Base-by-base conservation (phyloP, 2,113 vertebrate genomes). In the Anas platyrhynchos region DNA sequence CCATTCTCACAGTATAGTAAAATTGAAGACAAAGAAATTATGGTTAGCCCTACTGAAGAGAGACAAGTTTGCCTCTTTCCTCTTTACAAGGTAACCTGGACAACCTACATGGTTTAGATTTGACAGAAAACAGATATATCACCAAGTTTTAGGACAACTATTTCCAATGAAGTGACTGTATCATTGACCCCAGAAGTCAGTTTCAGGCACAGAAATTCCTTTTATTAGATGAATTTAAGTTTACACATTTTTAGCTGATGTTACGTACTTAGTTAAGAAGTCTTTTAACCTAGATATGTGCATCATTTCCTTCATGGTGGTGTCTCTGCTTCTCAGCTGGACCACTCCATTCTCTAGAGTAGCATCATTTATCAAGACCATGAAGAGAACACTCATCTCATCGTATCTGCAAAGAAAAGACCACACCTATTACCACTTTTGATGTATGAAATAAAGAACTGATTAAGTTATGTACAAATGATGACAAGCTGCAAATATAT, bases 331-430 rank as follows among this genome's bases (percentile, higher is more conserved):
- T 92, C 99, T 98, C 72, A 99, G 97, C 62, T 99, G 98, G 74
- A 99, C 94, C 61, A 99, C 97, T 46, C 99, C 99, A 13, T 93
- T 99, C 96, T 99, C 99, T 84, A 99, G 93, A 2, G 99, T 99
- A 77, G 94, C 96, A 71, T 99, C 99, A 61, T 96, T 98, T 77
- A 99, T 83, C 96, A 99, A 77, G 82, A 99, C 76, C 8, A 97
- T 98, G 97, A 99, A 99, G 59, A 99, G 98, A 95, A 99, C 96
- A 6, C 99, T 98, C 99, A 99, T 99, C 97, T 99, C 99, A 95
- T 99, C 99, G 2, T 99, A 99, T 94, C 99, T 99, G 91, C 59
- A 68, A 87, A 91, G 80, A 41, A n/a, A 89, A 67, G 72, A 86
- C n/a, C 25, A 16, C 43, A 56, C 26, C 74, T 46, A 25, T 92